Evolutionary conservation across 1,140 invertebrate genomes (phyloP).

Genomic region (Tribolium madens): DNA sequence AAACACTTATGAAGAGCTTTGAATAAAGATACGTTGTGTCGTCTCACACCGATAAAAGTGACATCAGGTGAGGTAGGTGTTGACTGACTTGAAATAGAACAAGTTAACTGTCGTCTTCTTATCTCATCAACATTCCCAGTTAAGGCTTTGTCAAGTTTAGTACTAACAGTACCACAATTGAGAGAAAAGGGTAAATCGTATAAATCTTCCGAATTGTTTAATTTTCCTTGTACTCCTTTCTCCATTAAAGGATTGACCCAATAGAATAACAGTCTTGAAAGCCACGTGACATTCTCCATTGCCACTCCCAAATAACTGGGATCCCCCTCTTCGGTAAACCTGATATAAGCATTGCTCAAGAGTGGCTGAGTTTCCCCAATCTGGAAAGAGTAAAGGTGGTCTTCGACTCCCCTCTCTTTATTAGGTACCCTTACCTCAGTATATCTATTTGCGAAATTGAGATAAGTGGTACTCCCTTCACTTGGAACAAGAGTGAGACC

Average conservation of each 20-base stretch:
- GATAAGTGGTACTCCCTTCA: constrained; percentile 59
- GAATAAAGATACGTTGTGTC: constrained; percentile 75
- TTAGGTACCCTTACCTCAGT: constrained; percentile 54
- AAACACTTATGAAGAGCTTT: constrained; percentile 84
- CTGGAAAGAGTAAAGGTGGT: constrained; percentile 42
- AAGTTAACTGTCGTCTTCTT: neutral
- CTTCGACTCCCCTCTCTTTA: too few relatives aligned
- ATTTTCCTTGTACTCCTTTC: constrained; percentile 81
- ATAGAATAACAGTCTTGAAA: constrained; percentile 84
- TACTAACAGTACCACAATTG: constrained; percentile 72
- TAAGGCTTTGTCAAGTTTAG: constrained; percentile 70
- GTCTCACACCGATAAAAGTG: constrained; percentile 59
- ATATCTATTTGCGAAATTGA: constrained; percentile 51
- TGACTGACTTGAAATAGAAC: constrained; percentile 21
- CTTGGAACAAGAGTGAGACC: constrained; percentile 74
- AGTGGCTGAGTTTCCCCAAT: constrained; percentile 67
- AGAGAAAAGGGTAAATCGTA: constrained; percentile 85
- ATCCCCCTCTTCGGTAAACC: constrained; percentile 76
- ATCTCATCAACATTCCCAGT: constrained; percentile 46
- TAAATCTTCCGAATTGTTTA: constrained; percentile 84
- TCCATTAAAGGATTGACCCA: constrained; percentile 90
- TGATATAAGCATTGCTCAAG: constrained; percentile 68
- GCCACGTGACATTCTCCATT: constrained; percentile 78
- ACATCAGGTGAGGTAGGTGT: constrained; percentile 56
- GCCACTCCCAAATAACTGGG: constrained; percentile 81